These are phyloP conservation scores for Stenodera caucasica DNA, from an alignment of 2,888 invertebrate species.

Conservation along the genomic window DNA sequence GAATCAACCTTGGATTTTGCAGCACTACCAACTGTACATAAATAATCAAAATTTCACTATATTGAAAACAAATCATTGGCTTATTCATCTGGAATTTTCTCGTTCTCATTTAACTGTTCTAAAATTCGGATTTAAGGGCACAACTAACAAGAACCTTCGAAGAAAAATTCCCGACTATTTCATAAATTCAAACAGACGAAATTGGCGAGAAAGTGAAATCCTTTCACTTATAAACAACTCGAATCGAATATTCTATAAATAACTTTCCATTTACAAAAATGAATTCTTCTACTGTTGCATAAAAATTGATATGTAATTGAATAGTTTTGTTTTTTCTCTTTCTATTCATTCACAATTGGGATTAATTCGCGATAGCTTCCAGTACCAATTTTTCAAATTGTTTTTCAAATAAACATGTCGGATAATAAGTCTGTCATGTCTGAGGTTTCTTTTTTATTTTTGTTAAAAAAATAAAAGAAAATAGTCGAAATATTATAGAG, in stretches of 20 bases:
- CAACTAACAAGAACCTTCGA: too few species aligned
- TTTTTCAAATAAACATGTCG: slow-evolving; percentile 9
- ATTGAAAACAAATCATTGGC: too few species aligned
- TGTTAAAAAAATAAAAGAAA: slow-evolving; percentile 16
- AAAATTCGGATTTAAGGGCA: too few species aligned
- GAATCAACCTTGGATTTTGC: background rate
- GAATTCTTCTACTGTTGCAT: background rate
- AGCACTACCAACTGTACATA: background rate
- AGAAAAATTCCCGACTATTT: background rate
- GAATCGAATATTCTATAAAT: slow-evolving; percentile 18
- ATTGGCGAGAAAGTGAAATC: slow-evolving; percentile 22
- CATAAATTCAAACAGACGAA: background rate
- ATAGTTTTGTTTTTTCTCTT: too few species aligned
- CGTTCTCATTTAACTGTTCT: too few species aligned
- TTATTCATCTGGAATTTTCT: background rate
- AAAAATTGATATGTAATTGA: too few species aligned
- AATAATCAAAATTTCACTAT: too few species aligned
- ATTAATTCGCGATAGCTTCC: background rate
- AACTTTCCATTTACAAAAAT: slow-evolving; percentile 22
- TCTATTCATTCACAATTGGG: too few species aligned
- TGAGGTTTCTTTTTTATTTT: slow-evolving; percentile 31
- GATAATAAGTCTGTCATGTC: slow-evolving; percentile 44
- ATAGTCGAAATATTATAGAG: slow-evolving; percentile 19
- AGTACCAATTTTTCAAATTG: background rate
- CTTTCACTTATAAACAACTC: slow-evolving; percentile 22